Base-by-base conservation (phyloP, 2,113 vertebrate species). In the Athene noctua region DNA sequence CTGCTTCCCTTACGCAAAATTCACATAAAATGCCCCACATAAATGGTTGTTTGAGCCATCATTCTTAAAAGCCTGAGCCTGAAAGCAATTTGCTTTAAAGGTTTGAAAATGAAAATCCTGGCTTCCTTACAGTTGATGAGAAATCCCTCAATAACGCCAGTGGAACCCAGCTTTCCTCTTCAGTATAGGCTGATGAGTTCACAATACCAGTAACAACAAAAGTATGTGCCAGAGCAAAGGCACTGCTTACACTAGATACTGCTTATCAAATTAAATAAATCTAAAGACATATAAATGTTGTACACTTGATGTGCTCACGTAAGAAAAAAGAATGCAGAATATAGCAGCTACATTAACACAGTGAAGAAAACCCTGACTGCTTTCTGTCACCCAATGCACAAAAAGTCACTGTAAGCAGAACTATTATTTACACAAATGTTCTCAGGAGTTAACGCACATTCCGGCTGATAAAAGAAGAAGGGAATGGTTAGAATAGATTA, bases 401-500 rank as follows among this genome's bases (percentile, higher is more conserved):
- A 83, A 74, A 47, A 89, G 38, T 23, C 58, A 40, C 42, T 12
- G 23, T 30, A 80, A 94, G 91, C 65, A 87, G n/a, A 96, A 91
- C 25, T 92, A 25, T 54, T 58, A 34, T 94, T 85, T 71, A 70
- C 32, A 34, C 83, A 88, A 62, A 73, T 6, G 62, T 75, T 91
- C 91, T 91, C 80, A 90, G 89, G 62, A 87, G 73, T 91, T 91
- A 94, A 87, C 2, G 1, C 88, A 85, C 62, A 30, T 91, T 92
- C 62, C 6, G 1, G 25, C 80, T 91, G 91, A 96, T 92, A 96
- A 95, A 94, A 90, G 44, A 74, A 94, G 38, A 80, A 94, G 32
- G 68, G 80, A 95, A 97, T 87, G 58, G 85, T 92, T 95, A 94
- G 90, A 95, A 90, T 49, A 97, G 96, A 97, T 97, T 95, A 92